Base-by-base conservation (phyloP, 2,113 vertebrate species). In the Solea solea region DNA sequence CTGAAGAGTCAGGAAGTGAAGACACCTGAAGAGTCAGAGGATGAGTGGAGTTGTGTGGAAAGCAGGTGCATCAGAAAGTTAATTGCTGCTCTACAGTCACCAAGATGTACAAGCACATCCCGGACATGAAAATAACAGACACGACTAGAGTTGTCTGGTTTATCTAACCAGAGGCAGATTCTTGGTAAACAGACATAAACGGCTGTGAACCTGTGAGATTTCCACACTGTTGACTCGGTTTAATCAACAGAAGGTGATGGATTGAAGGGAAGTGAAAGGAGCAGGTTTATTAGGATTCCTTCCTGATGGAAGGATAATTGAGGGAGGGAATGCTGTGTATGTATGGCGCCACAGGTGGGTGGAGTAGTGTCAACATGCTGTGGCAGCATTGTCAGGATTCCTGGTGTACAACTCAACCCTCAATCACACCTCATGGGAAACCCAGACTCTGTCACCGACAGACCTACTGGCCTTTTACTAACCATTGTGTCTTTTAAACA, bases 151-250 rank as follows among this genome's bases (percentile, higher is more conserved):
- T 48, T 8, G n/a, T 54, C 56, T 16, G 25, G 71, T 74, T 81
- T 69, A 86, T 82, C 68, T 83, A 75, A 88, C 86, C 78, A 78
- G 79, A 88, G 84, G 86, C 86, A 83, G 82, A 90, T 88, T 88
- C 85, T 87, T 90, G 90, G 94, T 96, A 94, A 95, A 94, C 81
- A 83, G 94, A 95, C 96, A 96, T 76, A 72, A 70, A 80, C 51
- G 57, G 64, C 82, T 81, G 58, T 69, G 84, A 90, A 91, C 76
- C 52, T 74, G 80, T 83, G 76, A 48, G 44, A 50, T 82, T 89
- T 91, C 80, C 83, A 75, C 56, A 2, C 82, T 41, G 83, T 84
- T 80, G 69, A 80, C 74, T 88, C 16, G 3, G 52, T 82, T 66
- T 49, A 60, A 71, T 80, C 69, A 82, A 83, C 49, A 50, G 27